These are phyloP conservation scores for Synanthedon vespiformis DNA, from an alignment of 2,888 invertebrate species.

Conservation along the genomic window DNA sequence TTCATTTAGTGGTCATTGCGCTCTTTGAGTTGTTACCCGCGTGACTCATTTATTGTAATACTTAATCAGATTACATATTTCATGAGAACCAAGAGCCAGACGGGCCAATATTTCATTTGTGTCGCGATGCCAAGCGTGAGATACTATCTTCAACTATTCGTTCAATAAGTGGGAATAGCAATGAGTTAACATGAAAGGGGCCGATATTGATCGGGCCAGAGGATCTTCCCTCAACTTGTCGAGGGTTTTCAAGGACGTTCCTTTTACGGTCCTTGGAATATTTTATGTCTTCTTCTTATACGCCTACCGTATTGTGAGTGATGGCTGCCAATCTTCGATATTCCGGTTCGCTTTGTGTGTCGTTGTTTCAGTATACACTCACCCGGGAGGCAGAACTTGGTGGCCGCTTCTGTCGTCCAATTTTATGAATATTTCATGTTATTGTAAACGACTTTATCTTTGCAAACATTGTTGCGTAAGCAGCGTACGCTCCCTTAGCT, in stretches of 20 bases:
- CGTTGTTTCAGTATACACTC: conserved; percentile 20
- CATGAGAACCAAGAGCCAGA: conserved; percentile 33
- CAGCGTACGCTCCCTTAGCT: conserved; percentile 32
- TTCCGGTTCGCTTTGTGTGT: conserved; percentile 26
- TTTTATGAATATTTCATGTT: conserved; percentile 65
- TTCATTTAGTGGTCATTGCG: conserved; percentile 22
- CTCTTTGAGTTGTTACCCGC: conserved; percentile 20
- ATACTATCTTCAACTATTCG: conserved; percentile 46
- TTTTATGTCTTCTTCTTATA: neutral
- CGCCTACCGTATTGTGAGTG: conserved; percentile 5
- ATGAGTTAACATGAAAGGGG: conserved; percentile 39
- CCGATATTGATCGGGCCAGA: conserved; percentile 29
- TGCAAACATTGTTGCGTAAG: conserved; percentile 41
- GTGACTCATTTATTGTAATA: conserved; percentile 36
- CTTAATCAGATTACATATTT: conserved; percentile 47
- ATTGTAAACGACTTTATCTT: conserved; percentile 59
- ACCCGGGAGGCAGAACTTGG: conserved; percentile 14
- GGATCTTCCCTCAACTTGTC: conserved; percentile 18
- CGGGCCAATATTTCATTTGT: conserved; percentile 43
- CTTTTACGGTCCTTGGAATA: conserved; percentile 14
- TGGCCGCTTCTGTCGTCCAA: conserved; percentile 37
- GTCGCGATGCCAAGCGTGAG: conserved; percentile 42
- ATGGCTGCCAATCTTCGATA: conserved; percentile 31
- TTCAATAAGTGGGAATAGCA: conserved; percentile 40
- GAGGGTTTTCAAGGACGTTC: conserved; percentile 20